Conservation (phyloP, 1,140 invertebrate species). For the Phenacoccus solenopsis region DNA sequence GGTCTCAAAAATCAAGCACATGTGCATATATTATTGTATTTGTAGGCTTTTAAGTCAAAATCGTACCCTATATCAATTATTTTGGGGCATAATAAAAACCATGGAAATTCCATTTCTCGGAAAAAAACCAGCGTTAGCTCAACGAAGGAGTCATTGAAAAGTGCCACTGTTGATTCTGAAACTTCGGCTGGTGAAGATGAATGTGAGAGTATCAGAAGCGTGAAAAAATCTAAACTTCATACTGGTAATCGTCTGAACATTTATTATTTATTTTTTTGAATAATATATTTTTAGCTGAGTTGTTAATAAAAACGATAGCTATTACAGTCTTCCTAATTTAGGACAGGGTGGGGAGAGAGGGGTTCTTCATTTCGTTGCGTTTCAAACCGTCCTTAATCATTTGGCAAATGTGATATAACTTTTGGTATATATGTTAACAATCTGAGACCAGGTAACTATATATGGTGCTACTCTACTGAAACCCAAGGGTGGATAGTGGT, state of each 20-base stretch:
- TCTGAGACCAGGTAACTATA: no score
- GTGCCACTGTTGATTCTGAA: not conserved
- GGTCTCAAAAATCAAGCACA: not conserved
- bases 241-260: not conserved
- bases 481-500: no score
- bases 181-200: slow-evolving; percentile 8
- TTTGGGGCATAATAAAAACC: not conserved
- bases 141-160: not conserved
- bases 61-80: slow-evolving; percentile 4
- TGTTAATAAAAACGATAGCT: no score
- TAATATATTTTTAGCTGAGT: no score
- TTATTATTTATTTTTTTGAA: no score
- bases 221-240: not conserved
- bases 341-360: no score
- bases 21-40: not conserved
- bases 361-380: no score
- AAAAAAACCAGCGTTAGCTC: not conserved
- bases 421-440: no score
- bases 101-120: not conserved
- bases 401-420: no score
- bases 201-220: not conserved
- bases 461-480: no score
- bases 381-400: not conserved
- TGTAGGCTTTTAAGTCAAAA: slow-evolving; percentile 11
- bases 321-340: not conserved